phyloP scores from a whole-genome alignment of 2,888 invertebrate genomes.

The Dermolepida albohirtum region DNA sequence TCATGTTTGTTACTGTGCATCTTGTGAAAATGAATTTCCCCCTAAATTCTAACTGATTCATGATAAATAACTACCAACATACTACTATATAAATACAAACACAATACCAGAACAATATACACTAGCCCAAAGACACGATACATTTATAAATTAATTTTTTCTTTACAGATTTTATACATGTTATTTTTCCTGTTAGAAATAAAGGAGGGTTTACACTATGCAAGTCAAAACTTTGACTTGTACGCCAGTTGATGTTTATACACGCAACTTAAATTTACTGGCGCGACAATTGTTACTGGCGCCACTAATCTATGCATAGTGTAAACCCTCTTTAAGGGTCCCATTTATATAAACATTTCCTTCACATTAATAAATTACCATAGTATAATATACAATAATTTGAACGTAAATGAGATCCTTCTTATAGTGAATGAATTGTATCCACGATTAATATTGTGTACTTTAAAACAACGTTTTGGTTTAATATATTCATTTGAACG shows the following conservation, averaged over 20 bases:
- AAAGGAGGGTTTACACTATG: too few relatives aligned
- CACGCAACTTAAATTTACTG: too few relatives aligned
- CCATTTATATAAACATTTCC: conserved; percentile 6
- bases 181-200: conserved; percentile 13
- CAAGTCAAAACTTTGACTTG: too few relatives aligned
- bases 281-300: too few relatives aligned
- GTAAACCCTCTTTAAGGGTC: too few relatives aligned
- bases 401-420: conserved; percentile 15
- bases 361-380: background rate
- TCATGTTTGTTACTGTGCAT: conserved; percentile 48
- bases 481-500: too few relatives aligned
- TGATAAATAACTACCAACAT: background rate
- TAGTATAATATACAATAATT: background rate
- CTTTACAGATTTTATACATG: conserved; percentile 4
- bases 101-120: conserved; percentile 1
- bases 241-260: too few relatives aligned
- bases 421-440: conserved; percentile 14
- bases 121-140: background rate
- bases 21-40: conserved; percentile 41
- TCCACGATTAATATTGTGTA: background rate
- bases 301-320: too few relatives aligned
- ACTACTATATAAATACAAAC: conserved; percentile 7
- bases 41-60: conserved; percentile 20
- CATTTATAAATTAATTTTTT: conserved; percentile 2
- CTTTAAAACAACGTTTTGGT: too few relatives aligned